Percentiles rank a stretch among this genome's conserved stretches.
Conservation (phyloP, 2,113 vertebrate species). For the Takifugu bimaculatus region DNA sequence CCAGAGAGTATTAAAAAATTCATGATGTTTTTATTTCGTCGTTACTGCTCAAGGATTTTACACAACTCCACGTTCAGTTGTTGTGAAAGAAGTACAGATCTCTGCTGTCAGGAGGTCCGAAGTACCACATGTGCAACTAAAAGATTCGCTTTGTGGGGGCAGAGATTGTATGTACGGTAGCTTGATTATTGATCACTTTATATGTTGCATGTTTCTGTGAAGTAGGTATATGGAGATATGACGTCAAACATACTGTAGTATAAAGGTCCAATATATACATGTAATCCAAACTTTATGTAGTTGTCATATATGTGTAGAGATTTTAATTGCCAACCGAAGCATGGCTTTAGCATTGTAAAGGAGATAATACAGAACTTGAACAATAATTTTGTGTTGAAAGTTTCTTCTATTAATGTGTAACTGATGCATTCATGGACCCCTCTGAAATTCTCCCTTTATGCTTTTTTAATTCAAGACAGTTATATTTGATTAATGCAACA, state of each 20-base stretch:
- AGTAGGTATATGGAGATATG: slow-evolving; percentile 43
- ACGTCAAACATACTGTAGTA: slow-evolving; percentile 46
- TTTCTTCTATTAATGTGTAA: slow-evolving; percentile 16
- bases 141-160: slow-evolving; percentile 9
- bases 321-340: slow-evolving; percentile 44
- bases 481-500: no score
- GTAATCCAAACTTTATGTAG: slow-evolving; percentile 48
- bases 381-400: slow-evolving; percentile 19
- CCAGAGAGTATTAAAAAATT: no score
- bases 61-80: neutral
- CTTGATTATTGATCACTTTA: slow-evolving; percentile 27
- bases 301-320: slow-evolving; percentile 53
- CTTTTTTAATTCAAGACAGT: neutral
- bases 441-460: neutral
- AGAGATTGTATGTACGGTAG: slow-evolving; percentile 14
- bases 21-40: neutral
- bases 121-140: slow-evolving; percentile 8
- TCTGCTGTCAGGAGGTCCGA: slow-evolving; percentile 1
- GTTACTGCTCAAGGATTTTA: no score
- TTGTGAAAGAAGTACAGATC: neutral
- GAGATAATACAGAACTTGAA: slow-evolving; percentile 57
- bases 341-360: slow-evolving; percentile 44
- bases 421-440: neutral
- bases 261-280: slow-evolving; percentile 42
- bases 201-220: slow-evolving; percentile 62